Percentiles rank a stretch among this genome's conserved stretches.
Evolutionary conservation across 2,797 vertebrate genomes (phyloP).

Genomic region (Philypnodon macrostomus): DNA sequence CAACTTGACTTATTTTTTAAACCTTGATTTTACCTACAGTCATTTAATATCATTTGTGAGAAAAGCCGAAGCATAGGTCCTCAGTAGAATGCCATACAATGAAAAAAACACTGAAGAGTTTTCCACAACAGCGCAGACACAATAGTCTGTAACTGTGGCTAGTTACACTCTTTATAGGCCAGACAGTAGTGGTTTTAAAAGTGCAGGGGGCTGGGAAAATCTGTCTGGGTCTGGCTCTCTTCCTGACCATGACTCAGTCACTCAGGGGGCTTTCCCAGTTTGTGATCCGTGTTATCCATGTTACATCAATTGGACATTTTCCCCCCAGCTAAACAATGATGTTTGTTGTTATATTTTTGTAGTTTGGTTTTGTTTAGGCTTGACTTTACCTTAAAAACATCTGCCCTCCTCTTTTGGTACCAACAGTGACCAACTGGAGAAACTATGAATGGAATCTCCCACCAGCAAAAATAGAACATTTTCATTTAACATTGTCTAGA

Average conservation of each 20-base stretch:
- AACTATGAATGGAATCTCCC: no score
- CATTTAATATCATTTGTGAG: no score
- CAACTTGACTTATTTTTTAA: no score
- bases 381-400: no score
- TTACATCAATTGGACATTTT: slow-evolving; percentile 41
- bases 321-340: slow-evolving; percentile 30
- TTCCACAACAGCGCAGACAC: not conserved
- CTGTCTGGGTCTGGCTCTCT: slow-evolving; percentile 61
- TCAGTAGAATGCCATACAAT: not conserved
- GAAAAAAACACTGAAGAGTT: slow-evolving; percentile 17
- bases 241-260: slow-evolving; percentile 62
- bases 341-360: no score
- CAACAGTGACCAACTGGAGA: no score
- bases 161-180: slow-evolving; percentile 34
- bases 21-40: no score
- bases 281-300: slow-evolving; percentile 17
- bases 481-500: no score
- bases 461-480: no score
- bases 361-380: no score
- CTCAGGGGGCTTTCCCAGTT: slow-evolving; percentile 40
- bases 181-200: slow-evolving; percentile 29
- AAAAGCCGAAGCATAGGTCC: no score
- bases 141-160: slow-evolving; percentile 3
- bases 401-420: no score
- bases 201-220: slow-evolving; percentile 28